Evolutionary conservation across 2,888 invertebrate species (phyloP).

Genomic region (Callyntrura sp.): DNA sequence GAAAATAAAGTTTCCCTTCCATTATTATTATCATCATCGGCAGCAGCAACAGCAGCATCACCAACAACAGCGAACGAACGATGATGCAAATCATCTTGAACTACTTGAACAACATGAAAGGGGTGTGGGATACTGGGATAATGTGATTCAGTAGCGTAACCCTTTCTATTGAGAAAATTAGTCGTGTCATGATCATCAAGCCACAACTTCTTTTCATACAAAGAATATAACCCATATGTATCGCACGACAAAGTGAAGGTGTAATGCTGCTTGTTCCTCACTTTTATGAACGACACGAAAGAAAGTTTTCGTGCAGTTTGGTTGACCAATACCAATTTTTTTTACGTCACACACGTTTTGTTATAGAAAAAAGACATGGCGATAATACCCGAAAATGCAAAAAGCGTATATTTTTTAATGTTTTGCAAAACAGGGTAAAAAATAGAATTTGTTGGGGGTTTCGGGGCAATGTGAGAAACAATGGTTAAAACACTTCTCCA

Average conservation of each 20-base stretch:
- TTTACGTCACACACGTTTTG: conserved; percentile 60
- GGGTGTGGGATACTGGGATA: conserved; percentile 8
- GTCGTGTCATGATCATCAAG: conserved; percentile 65
- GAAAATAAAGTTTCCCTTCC: too few species aligned
- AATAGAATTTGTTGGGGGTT: neutral
- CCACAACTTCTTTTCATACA: conserved; percentile 59
- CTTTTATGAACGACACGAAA: conserved; percentile 28
- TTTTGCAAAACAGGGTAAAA: neutral
- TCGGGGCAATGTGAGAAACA: neutral
- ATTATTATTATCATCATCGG: conserved; percentile 27
- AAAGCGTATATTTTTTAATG: neutral
- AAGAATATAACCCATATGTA: conserved; percentile 46
- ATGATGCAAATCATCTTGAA: conserved; percentile 51
- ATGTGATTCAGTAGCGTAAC: conserved; percentile 22
- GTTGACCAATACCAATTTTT: conserved; percentile 67
- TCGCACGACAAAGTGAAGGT: conserved; percentile 8
- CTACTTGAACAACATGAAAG: conserved; percentile 41
- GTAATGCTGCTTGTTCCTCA: neutral
- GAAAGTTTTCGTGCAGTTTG: conserved; percentile 51
- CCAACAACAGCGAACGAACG: neutral
- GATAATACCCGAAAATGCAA: neutral
- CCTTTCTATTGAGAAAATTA: conserved; percentile 51
- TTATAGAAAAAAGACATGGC: neutral
- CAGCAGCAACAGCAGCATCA: neutral
- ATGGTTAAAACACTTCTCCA: too few species aligned